These are phyloP conservation scores for Thymallus thymallus DNA, from an alignment of 2,113 vertebrate species.

Conservation along the genomic window DNA sequence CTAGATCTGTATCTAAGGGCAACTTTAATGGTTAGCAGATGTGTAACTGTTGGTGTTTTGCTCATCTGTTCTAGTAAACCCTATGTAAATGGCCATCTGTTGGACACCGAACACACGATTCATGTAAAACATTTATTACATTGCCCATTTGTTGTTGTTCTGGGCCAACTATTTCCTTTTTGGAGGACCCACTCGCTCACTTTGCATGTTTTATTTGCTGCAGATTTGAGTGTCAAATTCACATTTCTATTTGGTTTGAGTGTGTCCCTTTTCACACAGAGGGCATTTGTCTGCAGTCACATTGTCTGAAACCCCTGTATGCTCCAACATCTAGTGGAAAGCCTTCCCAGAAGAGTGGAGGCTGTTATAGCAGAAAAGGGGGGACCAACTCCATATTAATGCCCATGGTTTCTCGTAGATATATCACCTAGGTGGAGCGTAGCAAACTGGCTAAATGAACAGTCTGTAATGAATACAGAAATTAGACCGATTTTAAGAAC, in stretches of 20 bases:
- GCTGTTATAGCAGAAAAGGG: too few species aligned
- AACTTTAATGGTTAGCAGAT: slow-evolving; percentile 1
- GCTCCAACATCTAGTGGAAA: neutral
- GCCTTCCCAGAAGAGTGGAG: too few species aligned
- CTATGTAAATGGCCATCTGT: slow-evolving; percentile 38
- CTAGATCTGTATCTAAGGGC: too few species aligned
- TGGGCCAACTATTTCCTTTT: neutral
- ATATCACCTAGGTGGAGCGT: too few species aligned
- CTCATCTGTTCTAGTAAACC: slow-evolving; percentile 30
- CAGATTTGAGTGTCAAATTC: slow-evolving; percentile 51
- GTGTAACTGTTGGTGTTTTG: slow-evolving; percentile 27
- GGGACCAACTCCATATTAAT: neutral
- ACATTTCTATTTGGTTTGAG: slow-evolving; percentile 33
- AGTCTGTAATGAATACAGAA: too few species aligned
- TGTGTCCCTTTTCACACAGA: neutral
- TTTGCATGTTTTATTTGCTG: slow-evolving; percentile 45
- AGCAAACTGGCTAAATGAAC: neutral
- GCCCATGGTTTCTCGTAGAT: neutral
- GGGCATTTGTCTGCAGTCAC: neutral
- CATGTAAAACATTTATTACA: slow-evolving; percentile 22
- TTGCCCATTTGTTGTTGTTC: slow-evolving; percentile 19
- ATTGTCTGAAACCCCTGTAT: neutral
- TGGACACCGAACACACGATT: neutral
- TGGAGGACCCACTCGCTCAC: neutral
- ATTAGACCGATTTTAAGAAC: too few species aligned